Evolutionary conservation across 2,888 invertebrate genomes (phyloP), one percentile per base, ranked within the genome.

Genomic region (Plebejus argus): DNA sequence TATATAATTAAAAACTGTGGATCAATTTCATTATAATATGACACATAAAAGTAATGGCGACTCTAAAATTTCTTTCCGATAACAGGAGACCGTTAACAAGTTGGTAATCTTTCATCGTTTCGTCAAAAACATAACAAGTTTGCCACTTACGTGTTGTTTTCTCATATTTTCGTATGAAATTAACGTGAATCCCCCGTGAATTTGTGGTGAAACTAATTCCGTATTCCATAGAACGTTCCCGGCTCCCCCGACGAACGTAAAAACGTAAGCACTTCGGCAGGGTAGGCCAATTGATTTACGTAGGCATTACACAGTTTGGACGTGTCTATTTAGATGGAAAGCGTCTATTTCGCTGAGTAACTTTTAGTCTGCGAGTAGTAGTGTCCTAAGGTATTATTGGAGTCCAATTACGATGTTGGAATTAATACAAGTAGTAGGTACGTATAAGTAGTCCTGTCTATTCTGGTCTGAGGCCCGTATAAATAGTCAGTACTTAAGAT

Each of bases 111-210:
- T 45, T 12, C 45, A 12, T 45, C 0, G 45, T 45, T 45, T 45
- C 12, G 8, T 12, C 0, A 12, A 12, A 12, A 45, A 3, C 49
- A 18, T 58, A 20, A 58, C 61, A 61, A 28, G 20, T 61, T 61
- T 1, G 23, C 10, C 61, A 28, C 56, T n/a, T 58, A 28, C 61
- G 61, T 12, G 61, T 33, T 66, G 66, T 66, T 66, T 66, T 33
- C 66, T 61, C 66, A 66, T 66, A 28, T 66, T 33, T 33, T 66
- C 66, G 66, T 66, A 66, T 15, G 10, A 66, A 66, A 66, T 66
- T 23, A 66, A 28, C 66, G 66, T 15, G 28, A 28, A 33, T 66
- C 66, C 66, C 12, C 28, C 28, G 23, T 15, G 33, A 6, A 66
- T 66, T 66, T 33, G 66, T 18, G 66, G 28, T 28, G 28, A 49